phyloP scores from a whole-genome alignment of 2,113 vertebrate genomes.

The Laticauda colubrina region DNA sequence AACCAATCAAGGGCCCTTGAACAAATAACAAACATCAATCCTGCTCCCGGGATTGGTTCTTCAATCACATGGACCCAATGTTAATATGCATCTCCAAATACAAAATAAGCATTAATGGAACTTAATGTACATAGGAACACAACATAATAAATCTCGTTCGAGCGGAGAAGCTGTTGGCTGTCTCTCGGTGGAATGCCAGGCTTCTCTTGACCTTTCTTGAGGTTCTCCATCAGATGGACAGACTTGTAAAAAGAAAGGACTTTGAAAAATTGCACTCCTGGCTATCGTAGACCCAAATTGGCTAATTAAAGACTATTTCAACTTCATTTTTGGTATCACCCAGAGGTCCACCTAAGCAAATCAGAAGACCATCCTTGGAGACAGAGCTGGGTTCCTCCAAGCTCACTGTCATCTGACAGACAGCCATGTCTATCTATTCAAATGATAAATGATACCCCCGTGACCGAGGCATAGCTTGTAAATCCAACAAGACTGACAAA shows the following conservation, averaged over 20 bases:
- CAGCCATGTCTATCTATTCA: background rate
- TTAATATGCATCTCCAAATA: background rate
- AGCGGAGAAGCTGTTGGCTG: background rate
- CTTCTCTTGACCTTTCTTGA: background rate
- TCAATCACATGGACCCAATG: background rate
- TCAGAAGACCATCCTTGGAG: background rate
- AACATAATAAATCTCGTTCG: background rate
- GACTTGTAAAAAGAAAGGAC: background rate
- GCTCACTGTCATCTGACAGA: background rate
- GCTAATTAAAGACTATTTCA: background rate
- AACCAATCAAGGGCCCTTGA: background rate
- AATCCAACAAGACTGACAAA: conserved; percentile 5
- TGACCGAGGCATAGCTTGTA: conserved; percentile 11
- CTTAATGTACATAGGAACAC: background rate
- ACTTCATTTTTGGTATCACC: background rate
- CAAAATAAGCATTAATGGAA: background rate
- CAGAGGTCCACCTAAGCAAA: background rate
- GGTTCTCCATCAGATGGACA: background rate
- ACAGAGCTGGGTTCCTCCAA: background rate
- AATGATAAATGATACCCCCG: background rate
- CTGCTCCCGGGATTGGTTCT: background rate
- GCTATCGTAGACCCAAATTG: background rate
- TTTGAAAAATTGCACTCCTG: background rate
- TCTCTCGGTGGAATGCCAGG: background rate
- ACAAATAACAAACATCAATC: background rate